Evolutionary conservation across 2,113 vertebrate species (phyloP), one percentile per base, ranked within the genome.

Genomic region (Eidolon helvum): DNA sequence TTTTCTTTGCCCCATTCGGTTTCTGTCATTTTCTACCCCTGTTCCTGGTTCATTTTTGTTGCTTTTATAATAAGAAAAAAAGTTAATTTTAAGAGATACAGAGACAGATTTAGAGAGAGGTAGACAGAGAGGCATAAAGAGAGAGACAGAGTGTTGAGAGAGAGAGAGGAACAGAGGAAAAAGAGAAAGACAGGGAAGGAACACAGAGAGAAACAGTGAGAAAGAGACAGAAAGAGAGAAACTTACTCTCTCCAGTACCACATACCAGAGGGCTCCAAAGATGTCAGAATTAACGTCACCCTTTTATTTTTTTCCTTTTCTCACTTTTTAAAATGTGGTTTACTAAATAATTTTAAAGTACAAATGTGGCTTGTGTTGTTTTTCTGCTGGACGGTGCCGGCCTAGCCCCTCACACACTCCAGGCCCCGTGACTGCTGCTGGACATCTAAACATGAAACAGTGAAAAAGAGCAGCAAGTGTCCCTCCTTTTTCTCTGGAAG

Each of bases 371-470:
- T 59, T 9, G 22, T 16, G 40, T 19, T 48, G 2, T 4, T 18
- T 71, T 77, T n/a, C 38, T 45, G 0, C 16, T 5, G 43, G 38
- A 2, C 9, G 0, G 6, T 5, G 45, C 14, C 19, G 53, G 74
- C 22, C 38, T 33, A 7, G 19, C n/a, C 43, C 28, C 40, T 66
- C 2, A 1, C 1, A 2, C 7, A 8, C 1, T 7, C 40, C 16
- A 57, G 71, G 40, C 38, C 21, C 21, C 4, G 3, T 8, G 55
- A 33, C 12, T 16, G 30, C 48, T 26, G 33, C 74, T 24, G 26
- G 30, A 66, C 26, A 43, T 1, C 14, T 0, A 4, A 0, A 30
- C 12, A 22, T 43, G 4, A 26, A 40, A 43, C 1, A 4, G 7
- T 26, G 74, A 33, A 3, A 19, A 43, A 26, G 78, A 57, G 61